Evolutionary conservation across 2,797 vertebrate genomes (phyloP).

Genomic region (Argyrosomus regius): DNA sequence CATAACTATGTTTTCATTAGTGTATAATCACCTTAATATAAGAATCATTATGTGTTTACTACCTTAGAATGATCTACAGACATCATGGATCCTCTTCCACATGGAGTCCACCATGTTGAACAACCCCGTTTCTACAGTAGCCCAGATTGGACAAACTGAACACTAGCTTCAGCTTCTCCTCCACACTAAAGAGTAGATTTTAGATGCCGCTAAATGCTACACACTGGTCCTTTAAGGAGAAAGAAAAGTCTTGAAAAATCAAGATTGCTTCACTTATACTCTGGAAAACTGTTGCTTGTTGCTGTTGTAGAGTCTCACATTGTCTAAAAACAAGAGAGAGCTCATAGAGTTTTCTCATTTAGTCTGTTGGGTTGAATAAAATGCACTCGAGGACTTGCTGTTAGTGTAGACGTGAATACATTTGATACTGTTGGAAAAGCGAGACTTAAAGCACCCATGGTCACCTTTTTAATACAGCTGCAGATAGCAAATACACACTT

Average conservation of each 20-base stretch:
- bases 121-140: too few relatives aligned
- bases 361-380: background rate
- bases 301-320: background rate
- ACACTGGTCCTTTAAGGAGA: background rate
- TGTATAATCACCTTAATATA: too few relatives aligned
- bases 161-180: too few relatives aligned
- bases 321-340: background rate
- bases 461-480: background rate
- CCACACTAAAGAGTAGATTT: too few relatives aligned
- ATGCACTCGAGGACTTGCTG: background rate
- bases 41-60: too few relatives aligned
- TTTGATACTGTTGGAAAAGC: background rate
- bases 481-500: background rate
- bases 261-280: background rate
- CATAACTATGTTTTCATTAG: too few relatives aligned
- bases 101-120: too few relatives aligned
- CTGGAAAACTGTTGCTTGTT: background rate
- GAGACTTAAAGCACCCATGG: background rate
- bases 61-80: too few relatives aligned
- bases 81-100: too few relatives aligned
- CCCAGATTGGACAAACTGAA: too few relatives aligned
- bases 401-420: background rate
- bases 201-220: too few relatives aligned
- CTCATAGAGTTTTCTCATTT: background rate
- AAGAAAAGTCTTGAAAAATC: background rate